Percentiles rank a stretch among this genome's conserved stretches.
phyloP scores from a whole-genome alignment of 2,888 invertebrate species.

The Drosophila yooni region DNA sequence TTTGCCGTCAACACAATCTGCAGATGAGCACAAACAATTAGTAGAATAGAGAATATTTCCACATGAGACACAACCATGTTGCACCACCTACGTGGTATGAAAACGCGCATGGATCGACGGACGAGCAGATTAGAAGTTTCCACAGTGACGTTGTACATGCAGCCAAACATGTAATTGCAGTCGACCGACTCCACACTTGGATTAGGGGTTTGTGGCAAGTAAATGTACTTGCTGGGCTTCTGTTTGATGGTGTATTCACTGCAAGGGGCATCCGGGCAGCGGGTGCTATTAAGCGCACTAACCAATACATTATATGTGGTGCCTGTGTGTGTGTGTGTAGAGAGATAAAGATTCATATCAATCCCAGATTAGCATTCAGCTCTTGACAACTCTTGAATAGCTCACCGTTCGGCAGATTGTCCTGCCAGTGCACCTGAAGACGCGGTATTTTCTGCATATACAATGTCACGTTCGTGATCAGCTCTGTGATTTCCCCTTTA shows the following conservation, averaged over 20 bases:
- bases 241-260: constrained; percentile 73
- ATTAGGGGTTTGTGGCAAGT: constrained; percentile 72
- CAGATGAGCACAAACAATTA: background rate
- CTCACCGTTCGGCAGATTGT: constrained; percentile 78
- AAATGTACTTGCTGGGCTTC: constrained; percentile 51
- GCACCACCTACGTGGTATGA: constrained; percentile 76
- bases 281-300: constrained; percentile 71
- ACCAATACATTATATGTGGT: constrained; percentile 81
- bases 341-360: background rate
- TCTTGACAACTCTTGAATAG: background rate
- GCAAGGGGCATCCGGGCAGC: constrained; percentile 77
- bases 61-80: background rate
- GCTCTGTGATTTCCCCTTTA: constrained; percentile 52
- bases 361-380: background rate
- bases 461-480: constrained; percentile 67
- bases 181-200: constrained; percentile 74
- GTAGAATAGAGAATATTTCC: background rate
- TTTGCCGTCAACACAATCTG: constrained; percentile 78
- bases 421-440: constrained; percentile 80
- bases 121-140: constrained; percentile 74
- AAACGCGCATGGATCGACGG: constrained; percentile 51
- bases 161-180: constrained; percentile 82
- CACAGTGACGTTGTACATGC: constrained; percentile 81
- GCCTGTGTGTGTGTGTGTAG: constrained; percentile 50
- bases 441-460: constrained; percentile 70